These are phyloP conservation scores for Vanacampus margaritifer DNA, from an alignment of 2,113 vertebrate species.

Conservation along the genomic window DNA sequence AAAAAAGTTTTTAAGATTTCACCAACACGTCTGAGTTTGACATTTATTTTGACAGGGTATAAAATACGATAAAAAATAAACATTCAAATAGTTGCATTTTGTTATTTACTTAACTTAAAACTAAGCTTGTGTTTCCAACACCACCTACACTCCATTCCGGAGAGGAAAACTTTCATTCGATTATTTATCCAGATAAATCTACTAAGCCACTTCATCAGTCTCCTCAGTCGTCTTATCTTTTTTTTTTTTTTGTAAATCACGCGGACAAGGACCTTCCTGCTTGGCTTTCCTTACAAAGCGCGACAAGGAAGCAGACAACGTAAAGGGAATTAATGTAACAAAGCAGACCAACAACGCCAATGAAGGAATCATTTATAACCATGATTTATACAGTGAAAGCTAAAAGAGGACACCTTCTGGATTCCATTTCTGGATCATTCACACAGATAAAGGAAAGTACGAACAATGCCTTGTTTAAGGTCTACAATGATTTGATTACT, in stretches of 20 bases:
- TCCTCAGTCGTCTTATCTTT: conserved; percentile 9
- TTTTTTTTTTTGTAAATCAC: conserved; percentile 55
- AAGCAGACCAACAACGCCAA: conserved; percentile 22
- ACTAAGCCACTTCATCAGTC: conserved; percentile 25
- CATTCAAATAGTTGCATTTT: no score
- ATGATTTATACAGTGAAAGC: conserved; percentile 36
- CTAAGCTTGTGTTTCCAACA: conserved; percentile 25
- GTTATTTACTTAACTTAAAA: not conserved
- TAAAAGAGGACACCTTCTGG: conserved; percentile 30
- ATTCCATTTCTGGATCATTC: conserved; percentile 17
- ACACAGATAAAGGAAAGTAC: not conserved
- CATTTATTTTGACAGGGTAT: no score
- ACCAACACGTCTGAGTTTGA: no score
- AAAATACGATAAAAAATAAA: no score
- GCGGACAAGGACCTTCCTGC: conserved; percentile 52
- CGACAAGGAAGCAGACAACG: conserved; percentile 24
- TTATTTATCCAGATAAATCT: conserved; percentile 34
- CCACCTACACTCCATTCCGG: conserved; percentile 16
- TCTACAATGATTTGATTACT: no score
- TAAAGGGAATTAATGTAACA: conserved; percentile 22
- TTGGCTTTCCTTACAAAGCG: conserved; percentile 43
- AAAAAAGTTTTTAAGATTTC: no score
- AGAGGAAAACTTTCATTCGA: conserved; percentile 20
- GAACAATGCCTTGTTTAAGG: no score
- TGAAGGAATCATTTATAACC: conserved; percentile 45